Base-by-base conservation (phyloP, 2,113 vertebrate species). In the Merops nubicus region DNA sequence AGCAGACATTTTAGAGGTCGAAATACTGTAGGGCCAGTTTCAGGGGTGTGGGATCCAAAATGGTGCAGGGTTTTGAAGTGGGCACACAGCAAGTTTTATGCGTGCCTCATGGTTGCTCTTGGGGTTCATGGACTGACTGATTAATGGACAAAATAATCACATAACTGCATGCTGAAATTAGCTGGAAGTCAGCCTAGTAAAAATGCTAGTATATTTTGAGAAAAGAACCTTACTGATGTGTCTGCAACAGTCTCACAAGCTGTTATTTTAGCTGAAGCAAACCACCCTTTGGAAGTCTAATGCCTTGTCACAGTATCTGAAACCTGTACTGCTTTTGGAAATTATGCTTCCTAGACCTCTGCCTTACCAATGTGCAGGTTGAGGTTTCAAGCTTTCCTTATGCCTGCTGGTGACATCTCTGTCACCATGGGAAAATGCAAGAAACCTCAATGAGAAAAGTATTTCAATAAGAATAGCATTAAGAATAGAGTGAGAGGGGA, bases 51-150 rank as follows among this genome's bases (percentile, higher is more conserved):
- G 51, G 19, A 64, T 77, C 15, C 26, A 53, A 50, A 91, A 19
- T 0, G 3, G 6, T 83, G 26, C 26, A 53, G 8, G 69, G 18
- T 65, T 73, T 93, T 79, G 31, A 62, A 48, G n/a, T 33, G 8
- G 25, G 15, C 11, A 12, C 0, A 0, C 34, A 18, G 4, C 33
- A 12, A 18, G 33, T 68, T 47, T 54, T 75, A 11, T 29, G 19
- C 25, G 11, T 57, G 7, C 19, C 22, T 92, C 5, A 1, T 81
- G 51, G 53, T 42, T 22, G 29, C 22, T 80, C 2, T 68, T 90
- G n/a, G 34, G 3, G 23, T 79, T 86, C 22, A 16, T 77, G 31
- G 59, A 73, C 42, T 42, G 59, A 31, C 33, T 70, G 31, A 70
- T 78, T 47, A 92, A 47, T 29, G 6, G n/a, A 15, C 34, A 68